Evolutionary conservation across 2,113 vertebrate species (phyloP).

Genomic region (Microcebus ravelobensis): DNA sequence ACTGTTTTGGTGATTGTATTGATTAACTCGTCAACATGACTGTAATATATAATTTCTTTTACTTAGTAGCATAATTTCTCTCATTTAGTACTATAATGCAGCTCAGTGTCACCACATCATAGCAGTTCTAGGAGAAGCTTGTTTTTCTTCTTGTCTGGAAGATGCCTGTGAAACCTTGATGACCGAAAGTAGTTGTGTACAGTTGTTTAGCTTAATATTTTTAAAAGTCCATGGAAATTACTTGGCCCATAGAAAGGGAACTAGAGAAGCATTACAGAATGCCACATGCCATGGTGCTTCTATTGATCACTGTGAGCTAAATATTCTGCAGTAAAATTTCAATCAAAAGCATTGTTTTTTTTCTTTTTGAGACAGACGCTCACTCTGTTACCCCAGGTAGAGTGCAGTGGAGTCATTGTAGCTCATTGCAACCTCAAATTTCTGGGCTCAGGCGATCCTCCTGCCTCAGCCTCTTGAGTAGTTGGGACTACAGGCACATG

Average conservation of each 20-base stretch:
- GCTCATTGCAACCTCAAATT: too few relatives aligned
- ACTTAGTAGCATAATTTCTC: not conserved
- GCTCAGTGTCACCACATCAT: not conserved
- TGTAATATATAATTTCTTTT: not conserved
- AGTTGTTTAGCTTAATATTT: not conserved
- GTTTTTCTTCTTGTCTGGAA: not conserved
- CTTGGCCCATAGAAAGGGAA: not conserved
- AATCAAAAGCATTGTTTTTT: not conserved
- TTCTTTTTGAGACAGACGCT: too few relatives aligned
- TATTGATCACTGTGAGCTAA: not conserved
- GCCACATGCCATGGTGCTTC: not conserved
- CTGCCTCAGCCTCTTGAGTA: too few relatives aligned
- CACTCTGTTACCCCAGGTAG: too few relatives aligned
- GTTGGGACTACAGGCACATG: too few relatives aligned
- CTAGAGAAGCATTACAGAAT: not conserved
- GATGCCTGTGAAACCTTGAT: not conserved
- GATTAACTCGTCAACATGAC: slow-evolving; percentile 19
- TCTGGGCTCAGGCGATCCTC: too few relatives aligned
- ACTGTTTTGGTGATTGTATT: not conserved
- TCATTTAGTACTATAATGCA: not conserved
- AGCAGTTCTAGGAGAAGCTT: not conserved
- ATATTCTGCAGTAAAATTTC: not conserved
- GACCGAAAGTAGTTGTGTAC: not conserved
- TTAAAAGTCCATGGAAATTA: not conserved
- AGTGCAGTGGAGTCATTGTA: too few relatives aligned